Evolutionary conservation across 2,888 invertebrate species (phyloP), one percentile per base, ranked within the genome.

Genomic region (Cataglyphis rosenhaueri): DNA sequence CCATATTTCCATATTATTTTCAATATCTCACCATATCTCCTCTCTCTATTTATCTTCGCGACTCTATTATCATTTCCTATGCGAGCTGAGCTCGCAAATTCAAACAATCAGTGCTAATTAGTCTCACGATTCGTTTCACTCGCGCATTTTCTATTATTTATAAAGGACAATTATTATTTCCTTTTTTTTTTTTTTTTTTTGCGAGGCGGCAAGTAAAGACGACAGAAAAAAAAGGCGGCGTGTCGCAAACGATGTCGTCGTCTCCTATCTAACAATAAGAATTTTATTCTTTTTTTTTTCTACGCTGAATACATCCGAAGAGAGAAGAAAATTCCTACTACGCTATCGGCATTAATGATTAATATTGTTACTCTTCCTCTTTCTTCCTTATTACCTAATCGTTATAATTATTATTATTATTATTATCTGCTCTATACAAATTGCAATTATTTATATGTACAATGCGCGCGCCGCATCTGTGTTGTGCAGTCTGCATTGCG

Each of bases 371-470:
- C 12, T 82, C 68, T 64, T 29, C 38, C 25, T 21, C n/a, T 21
- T 55, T n/a, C n/a, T 41, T 55, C 21, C 18, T 41, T 48, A 12
- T 64, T 55, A 70, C 25, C 21, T 68, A 21, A 25, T 57, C 55
- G 1, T 48, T 32, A 32, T 68, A 52, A 65, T 65, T 65, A 75
- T 64, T 18, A 52, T 75, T 64, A 62, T 79, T 41, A 62, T 86
- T 78, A 83, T 82, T 71, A 64, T 79, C 66, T 75, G 70, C 59
- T 83, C 87, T 84, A 85, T 85, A 86, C 88, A 87, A 84, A 82
- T 57, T 82, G 79, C 75, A 65, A 68, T 79, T 86, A 87, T 87
- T 83, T 87, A 86, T 83, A 86, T 44, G 18, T 71, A 79, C 52
- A 86, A 78, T 75, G 44, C 71, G 81, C 59, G 61, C 68, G 59